A percentile compares a stretch with the other conserved stretches of the same genome.
Conservation (phyloP, 2,888 invertebrate species). For the Lumbricus terrestris region DNA sequence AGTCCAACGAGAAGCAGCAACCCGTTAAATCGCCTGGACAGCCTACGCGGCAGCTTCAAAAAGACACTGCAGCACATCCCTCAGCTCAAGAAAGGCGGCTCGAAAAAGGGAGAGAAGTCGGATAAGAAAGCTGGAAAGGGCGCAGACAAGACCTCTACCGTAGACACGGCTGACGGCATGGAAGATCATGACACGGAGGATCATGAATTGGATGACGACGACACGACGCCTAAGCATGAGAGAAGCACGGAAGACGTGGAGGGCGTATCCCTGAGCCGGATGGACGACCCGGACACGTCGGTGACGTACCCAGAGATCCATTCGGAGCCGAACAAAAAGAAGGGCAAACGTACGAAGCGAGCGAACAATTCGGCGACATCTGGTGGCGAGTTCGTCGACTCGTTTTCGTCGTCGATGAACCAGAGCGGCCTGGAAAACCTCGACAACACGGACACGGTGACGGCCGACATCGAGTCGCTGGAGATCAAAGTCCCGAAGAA, state of each 20-base stretch:
- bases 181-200: background rate
- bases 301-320: background rate
- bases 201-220: background rate
- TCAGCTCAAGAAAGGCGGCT: background rate
- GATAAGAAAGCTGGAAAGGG: background rate
- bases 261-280: background rate
- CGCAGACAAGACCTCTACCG: background rate
- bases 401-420: background rate
- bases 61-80: background rate
- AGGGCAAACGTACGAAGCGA: background rate
- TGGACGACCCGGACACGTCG: background rate
- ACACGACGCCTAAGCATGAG: background rate
- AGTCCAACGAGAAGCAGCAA: background rate
- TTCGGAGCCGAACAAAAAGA: background rate
- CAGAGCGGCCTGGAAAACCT: background rate
- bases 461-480: conserved; percentile 8
- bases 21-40: background rate
- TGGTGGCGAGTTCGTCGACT: background rate
- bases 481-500: background rate
- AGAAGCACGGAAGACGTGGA: background rate
- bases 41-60: background rate
- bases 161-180: background rate
- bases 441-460: background rate
- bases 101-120: background rate
- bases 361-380: background rate